Base-by-base conservation (phyloP, 2,113 vertebrate genomes). In the Oncorhynchus clarkii region DNA sequence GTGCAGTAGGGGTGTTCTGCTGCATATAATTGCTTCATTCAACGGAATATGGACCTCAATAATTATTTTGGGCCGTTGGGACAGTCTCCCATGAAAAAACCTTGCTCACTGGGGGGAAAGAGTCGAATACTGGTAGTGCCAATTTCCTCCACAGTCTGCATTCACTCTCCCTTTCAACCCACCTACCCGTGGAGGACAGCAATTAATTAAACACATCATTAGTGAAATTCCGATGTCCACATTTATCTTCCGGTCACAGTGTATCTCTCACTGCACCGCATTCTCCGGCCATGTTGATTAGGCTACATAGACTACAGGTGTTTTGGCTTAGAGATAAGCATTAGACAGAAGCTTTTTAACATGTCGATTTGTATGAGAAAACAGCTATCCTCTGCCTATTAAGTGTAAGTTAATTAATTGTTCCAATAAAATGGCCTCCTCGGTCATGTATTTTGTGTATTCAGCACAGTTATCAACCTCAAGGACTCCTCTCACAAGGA, bases 201-300 rank as follows among this genome's bases (percentile, higher is more conserved):
- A 84, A 91, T 84, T 87, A 89, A 90, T 90, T 85, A 88, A 89
- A 86, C 86, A 88, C 87, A 89, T 91, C 85, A 88, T 90, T 90
- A 91, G 88, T 66, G 75, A 88, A 89, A 90, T 90, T 90, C 85
- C 86, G 71, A 67, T 34, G 65, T 71, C 34, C 34, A 34, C 34
- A 80, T 73, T 85, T 22, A 82, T 66, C 73, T 22, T 62, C 59
- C 20, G 13, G 31, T 39, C 39, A 20, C 29, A 60, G 49, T 9
- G 7, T 27, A 8, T 62, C 59, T 64, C 45, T 78, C 59, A 64
- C 18, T 2, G 11, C 59, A n/a, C 31, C 18, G 2, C 49, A 3
- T 12, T 68, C 18, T 39, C 67, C 4, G 29, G n/a, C 14, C n/a
- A n/a, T 8, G 2, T 24, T 24, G 59, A 22, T 62, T 24, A 11